Conservation (phyloP, 2,797 vertebrate genomes). For the Pseudochirops corinnae region DNA sequence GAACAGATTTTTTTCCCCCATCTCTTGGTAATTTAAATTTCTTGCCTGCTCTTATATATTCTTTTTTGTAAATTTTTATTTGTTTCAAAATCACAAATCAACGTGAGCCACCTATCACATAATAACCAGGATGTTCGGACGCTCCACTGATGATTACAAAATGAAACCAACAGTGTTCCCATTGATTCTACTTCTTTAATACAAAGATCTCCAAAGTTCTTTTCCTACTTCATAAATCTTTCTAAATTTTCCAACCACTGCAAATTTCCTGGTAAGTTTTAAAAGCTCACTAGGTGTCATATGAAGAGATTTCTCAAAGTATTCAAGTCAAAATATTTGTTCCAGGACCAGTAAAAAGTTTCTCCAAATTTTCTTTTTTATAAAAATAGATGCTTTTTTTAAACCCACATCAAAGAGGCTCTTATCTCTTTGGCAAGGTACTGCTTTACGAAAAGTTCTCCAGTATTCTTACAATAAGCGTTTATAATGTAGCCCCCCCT, state of each 20-base stretch:
- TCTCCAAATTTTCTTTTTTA: conserved; percentile 97
- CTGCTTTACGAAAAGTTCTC: conserved; percentile 98
- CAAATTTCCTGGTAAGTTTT: conserved; percentile 98
- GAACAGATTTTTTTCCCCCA: conserved; percentile 93
- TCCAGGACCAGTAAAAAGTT: conserved; percentile 99
- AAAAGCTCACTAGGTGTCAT: conserved; percentile 99
- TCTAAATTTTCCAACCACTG: conserved; percentile 91
- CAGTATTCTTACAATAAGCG: conserved; percentile 96
- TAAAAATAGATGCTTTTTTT: conserved; percentile 99
- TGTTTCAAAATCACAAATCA: conserved; percentile 92
- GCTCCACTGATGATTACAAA: conserved; percentile 93
- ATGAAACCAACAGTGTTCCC: conserved; percentile 92
- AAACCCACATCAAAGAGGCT: conserved; percentile 99
- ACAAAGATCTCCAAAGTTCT: conserved; percentile 96
- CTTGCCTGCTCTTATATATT: conserved; percentile 91
- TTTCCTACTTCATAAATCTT: conserved; percentile 94
- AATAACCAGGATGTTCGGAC: conserved; percentile 90
- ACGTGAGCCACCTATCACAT: conserved; percentile 89
- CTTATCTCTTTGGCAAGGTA: conserved; percentile 99
- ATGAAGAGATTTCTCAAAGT: conserved; percentile 99
- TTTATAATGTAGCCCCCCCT: conserved; percentile 93
- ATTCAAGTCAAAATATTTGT: conserved; percentile 99
- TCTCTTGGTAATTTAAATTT: conserved; percentile 89
- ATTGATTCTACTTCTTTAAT: conserved; percentile 91
- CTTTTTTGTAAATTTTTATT: conserved; percentile 87